A percentile compares a stretch with the other conserved stretches of the same genome.
These are phyloP conservation scores for Euclidia mi DNA, from an alignment of 2,888 invertebrate genomes.

Conservation along the genomic window DNA sequence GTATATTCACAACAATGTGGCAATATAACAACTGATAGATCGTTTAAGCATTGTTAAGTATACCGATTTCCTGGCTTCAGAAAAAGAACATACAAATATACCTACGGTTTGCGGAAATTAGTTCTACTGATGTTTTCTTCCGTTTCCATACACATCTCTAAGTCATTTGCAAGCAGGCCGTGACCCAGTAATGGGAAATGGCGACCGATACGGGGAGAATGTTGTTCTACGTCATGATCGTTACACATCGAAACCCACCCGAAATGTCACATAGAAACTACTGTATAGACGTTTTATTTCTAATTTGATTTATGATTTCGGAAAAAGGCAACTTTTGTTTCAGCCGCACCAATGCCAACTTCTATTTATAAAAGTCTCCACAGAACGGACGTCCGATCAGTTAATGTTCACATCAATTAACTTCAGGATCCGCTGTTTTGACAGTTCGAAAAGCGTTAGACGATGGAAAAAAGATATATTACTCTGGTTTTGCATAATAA, in stretches of 20 bases:
- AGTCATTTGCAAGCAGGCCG: constrained; percentile 26
- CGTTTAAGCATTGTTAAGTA: background rate
- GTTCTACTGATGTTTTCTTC: constrained; percentile 10
- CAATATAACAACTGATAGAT: no score
- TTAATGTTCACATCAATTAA: constrained; percentile 39
- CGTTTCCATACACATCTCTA: constrained; percentile 20
- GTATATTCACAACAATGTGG: no score
- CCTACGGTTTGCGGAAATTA: constrained; percentile 43
- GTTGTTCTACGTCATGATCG: constrained; percentile 16
- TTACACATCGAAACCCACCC: background rate
- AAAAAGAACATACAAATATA: constrained; percentile 27
- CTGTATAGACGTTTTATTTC: background rate
- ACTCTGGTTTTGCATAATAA: constrained; percentile 33
- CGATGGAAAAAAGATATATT: constrained; percentile 36
- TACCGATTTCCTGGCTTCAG: constrained; percentile 25
- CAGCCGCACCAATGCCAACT: constrained; percentile 1
- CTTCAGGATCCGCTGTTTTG: constrained; percentile 34
- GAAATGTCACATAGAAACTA: background rate
- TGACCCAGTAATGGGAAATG: constrained; percentile 25
- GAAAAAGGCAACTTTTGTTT: no score
- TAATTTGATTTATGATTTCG: background rate
- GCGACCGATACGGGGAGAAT: constrained; percentile 9
- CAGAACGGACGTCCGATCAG: constrained; percentile 11
- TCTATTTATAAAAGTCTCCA: constrained; percentile 16
- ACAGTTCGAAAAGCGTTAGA: constrained; percentile 34